A percentile compares a stretch with the other conserved stretches of the same genome.
phyloP scores from a whole-genome alignment of 2,113 vertebrate species.

The Dascyllus trimaculatus region DNA sequence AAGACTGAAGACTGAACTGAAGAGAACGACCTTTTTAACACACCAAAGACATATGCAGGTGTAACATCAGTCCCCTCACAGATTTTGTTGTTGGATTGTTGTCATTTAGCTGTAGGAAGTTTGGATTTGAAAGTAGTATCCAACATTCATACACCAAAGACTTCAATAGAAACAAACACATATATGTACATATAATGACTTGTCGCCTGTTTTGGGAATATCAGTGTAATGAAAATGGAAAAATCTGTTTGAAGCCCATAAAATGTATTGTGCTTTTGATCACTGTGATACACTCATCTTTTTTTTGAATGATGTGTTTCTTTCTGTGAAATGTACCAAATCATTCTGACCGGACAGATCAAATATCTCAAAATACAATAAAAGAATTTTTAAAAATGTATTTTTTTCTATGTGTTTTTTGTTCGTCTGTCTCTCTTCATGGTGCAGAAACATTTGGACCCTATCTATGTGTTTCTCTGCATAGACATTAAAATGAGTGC shows the following conservation, averaged over 20 bases:
- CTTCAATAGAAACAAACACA: slow-evolving; percentile 4
- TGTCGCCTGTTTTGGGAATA: background rate
- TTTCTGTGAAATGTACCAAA: slow-evolving; percentile 33
- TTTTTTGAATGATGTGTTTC: slow-evolving; percentile 14
- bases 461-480: too few species aligned
- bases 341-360: slow-evolving; percentile 43
- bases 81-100: slow-evolving; percentile 9
- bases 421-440: background rate
- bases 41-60: background rate
- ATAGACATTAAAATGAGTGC: too few species aligned
- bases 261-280: slow-evolving; percentile 22
- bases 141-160: slow-evolving; percentile 22
- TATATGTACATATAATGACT: background rate
- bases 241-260: slow-evolving; percentile 17
- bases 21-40: slow-evolving; percentile 2
- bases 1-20: too few species aligned
- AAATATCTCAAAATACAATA: slow-evolving; percentile 50
- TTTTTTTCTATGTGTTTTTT: background rate
- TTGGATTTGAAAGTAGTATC: slow-evolving; percentile 2
- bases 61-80: slow-evolving; percentile 18
- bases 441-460: background rate
- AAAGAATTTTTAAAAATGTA: slow-evolving; percentile 13
- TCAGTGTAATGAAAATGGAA: background rate
- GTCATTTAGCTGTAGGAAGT: slow-evolving; percentile 12
- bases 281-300: background rate